Percentiles rank a stretch among this genome's conserved stretches.
phyloP scores from a whole-genome alignment of 2,888 invertebrate genomes.

The Phyllotreta cruciferae region DNA sequence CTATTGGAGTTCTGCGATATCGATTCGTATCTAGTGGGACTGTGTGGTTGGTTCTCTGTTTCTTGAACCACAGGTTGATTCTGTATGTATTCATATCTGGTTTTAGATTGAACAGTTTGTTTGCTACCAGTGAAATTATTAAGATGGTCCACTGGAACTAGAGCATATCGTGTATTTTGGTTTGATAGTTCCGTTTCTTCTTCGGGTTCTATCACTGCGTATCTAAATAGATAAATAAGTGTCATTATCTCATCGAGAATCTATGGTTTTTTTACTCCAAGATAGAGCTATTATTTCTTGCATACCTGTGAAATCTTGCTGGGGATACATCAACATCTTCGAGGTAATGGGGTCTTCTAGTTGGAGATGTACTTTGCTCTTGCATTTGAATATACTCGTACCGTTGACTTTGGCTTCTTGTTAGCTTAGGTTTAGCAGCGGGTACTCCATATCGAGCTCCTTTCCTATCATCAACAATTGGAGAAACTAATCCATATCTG shows the following conservation, averaged over 20 bases:
- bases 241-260: not conserved
- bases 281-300: not conserved
- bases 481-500: slow-evolving; percentile 61
- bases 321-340: slow-evolving; percentile 65
- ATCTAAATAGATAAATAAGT: slow-evolving; percentile 56
- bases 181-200: slow-evolving; percentile 61
- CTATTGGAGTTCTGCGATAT: slow-evolving; percentile 29
- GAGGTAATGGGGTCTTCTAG: slow-evolving; percentile 58
- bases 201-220: slow-evolving; percentile 72
- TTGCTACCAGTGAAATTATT: slow-evolving; percentile 17
- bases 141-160: slow-evolving; percentile 49
- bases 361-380: slow-evolving; percentile 55
- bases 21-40: slow-evolving; percentile 48
- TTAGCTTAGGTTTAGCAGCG: slow-evolving; percentile 50
- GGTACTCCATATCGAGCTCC: slow-evolving; percentile 45
- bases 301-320: slow-evolving; percentile 56
- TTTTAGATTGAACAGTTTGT: slow-evolving; percentile 23
- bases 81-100: slow-evolving; percentile 50
- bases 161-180: slow-evolving; percentile 50
- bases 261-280: not conserved
- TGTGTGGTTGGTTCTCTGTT: slow-evolving; percentile 5
- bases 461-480: slow-evolving; percentile 53
- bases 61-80: slow-evolving; percentile 29
- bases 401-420: slow-evolving; percentile 48
- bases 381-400: slow-evolving; percentile 67